Evolutionary conservation across 2,113 vertebrate species (phyloP).

Genomic region (Pseudois nayaur): DNA sequence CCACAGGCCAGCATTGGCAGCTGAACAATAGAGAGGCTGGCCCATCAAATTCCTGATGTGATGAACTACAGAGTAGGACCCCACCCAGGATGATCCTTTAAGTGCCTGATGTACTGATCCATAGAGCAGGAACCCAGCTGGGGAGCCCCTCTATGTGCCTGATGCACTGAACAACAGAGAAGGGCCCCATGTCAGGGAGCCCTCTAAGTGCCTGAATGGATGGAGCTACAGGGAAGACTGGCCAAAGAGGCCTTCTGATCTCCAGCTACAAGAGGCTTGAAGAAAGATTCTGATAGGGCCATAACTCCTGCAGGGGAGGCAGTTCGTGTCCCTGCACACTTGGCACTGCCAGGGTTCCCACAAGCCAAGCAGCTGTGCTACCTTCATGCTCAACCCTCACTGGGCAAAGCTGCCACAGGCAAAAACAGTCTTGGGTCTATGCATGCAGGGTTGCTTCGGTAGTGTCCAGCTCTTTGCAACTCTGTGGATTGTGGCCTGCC

Average conservation of each 20-base stretch:
- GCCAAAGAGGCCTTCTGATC: neutral
- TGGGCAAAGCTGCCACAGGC: neutral
- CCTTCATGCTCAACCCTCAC: neutral
- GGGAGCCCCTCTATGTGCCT: neutral
- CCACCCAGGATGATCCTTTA: neutral
- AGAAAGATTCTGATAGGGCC: neutral
- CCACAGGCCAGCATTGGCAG: neutral
- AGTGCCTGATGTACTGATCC: neutral
- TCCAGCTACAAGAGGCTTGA: neutral
- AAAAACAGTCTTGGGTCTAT: neutral
- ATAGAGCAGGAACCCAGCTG: neutral
- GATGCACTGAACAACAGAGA: neutral
- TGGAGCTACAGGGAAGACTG: neutral
- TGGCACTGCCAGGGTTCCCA: neutral
- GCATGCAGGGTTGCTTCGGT: neutral
- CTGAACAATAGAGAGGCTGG: neutral
- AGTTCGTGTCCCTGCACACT: neutral
- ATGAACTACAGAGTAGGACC: neutral
- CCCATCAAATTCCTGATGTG: accelerated
- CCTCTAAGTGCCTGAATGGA: neutral
- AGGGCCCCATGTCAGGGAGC: neutral
- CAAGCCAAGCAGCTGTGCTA: neutral
- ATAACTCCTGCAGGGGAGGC: neutral
- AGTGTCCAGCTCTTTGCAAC: neutral
- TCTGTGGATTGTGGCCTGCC: neutral